A percentile compares a stretch with the other conserved stretches of the same genome.
These are phyloP conservation scores for Scaptomyza pallida DNA, from an alignment of 1,140 invertebrate species.

Conservation along the genomic window DNA sequence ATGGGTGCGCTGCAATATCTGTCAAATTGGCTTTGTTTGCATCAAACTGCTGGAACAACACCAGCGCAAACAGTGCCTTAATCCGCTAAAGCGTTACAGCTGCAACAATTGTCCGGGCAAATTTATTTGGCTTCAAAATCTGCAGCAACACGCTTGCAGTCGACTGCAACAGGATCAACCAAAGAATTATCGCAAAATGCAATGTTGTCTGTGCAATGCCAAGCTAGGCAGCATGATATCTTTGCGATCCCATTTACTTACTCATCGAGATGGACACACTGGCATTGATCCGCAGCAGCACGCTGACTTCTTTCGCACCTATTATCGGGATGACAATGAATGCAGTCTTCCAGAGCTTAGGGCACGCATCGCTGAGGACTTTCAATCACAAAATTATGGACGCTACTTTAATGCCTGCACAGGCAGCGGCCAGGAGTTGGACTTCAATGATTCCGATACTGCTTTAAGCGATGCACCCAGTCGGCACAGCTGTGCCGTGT, in stretches of 20 bases:
- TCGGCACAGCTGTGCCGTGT: conserved; percentile 53
- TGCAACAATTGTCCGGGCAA: conserved; percentile 71
- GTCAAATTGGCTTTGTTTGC: conserved; percentile 70
- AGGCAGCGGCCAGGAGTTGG: conserved; percentile 64
- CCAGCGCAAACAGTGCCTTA: conserved; percentile 58
- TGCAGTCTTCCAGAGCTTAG: conserved; percentile 45
- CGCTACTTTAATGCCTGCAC: conserved; percentile 67
- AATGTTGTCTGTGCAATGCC: conserved; percentile 57
- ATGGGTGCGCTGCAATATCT: conserved; percentile 57
- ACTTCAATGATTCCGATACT: conserved; percentile 64
- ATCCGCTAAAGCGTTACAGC: conserved; percentile 42
- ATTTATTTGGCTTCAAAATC: conserved; percentile 74
- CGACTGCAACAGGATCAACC: neutral
- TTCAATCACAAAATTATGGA: conserved; percentile 61
- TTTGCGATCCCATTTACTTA: conserved; percentile 52
- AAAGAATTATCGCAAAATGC: conserved; percentile 22
- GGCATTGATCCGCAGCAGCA: conserved; percentile 41
- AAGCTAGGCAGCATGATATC: conserved; percentile 36
- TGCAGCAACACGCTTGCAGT: conserved; percentile 56
- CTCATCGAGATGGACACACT: conserved; percentile 50
- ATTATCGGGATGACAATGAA: conserved; percentile 47
- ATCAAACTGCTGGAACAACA: conserved; percentile 53
- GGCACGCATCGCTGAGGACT: conserved; percentile 51
- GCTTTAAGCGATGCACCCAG: conserved; percentile 31
- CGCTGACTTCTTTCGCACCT: conserved; percentile 48